phyloP scores from a whole-genome alignment of 2,113 vertebrate species.

The Numenius arquata region DNA sequence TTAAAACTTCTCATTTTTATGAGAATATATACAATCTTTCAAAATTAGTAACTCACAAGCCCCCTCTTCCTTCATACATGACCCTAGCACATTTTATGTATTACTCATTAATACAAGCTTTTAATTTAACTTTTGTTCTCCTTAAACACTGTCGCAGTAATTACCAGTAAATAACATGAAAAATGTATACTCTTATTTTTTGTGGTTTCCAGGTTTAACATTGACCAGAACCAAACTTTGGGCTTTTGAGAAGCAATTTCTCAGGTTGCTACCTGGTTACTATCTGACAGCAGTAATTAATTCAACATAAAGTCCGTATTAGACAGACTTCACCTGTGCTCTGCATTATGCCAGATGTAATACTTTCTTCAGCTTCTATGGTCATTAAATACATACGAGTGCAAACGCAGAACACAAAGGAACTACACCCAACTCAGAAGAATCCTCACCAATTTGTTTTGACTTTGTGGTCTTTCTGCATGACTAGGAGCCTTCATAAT shows the following conservation, averaged over 20 bases:
- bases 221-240: background rate
- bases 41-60: background rate
- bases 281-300: background rate
- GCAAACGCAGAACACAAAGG: background rate
- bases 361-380: fast-evolving
- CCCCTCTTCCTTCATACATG: background rate
- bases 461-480: background rate
- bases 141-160: background rate
- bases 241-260: background rate
- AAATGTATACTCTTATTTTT: background rate
- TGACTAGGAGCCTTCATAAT: background rate
- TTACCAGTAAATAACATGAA: background rate
- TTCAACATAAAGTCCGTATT: background rate
- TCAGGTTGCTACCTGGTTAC: background rate
- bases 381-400: background rate
- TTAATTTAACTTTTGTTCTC: background rate
- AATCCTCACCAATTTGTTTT: background rate
- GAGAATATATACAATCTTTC: background rate
- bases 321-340: background rate
- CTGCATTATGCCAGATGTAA: background rate
- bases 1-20: background rate
- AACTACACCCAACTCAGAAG: background rate
- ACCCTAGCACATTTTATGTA: background rate
- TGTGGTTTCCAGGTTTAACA: background rate
- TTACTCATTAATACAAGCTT: background rate